Percentiles rank a stretch among this genome's conserved stretches.
Evolutionary conservation across 2,888 invertebrate species (phyloP).

Genomic region (Drosophila prolongata): DNA sequence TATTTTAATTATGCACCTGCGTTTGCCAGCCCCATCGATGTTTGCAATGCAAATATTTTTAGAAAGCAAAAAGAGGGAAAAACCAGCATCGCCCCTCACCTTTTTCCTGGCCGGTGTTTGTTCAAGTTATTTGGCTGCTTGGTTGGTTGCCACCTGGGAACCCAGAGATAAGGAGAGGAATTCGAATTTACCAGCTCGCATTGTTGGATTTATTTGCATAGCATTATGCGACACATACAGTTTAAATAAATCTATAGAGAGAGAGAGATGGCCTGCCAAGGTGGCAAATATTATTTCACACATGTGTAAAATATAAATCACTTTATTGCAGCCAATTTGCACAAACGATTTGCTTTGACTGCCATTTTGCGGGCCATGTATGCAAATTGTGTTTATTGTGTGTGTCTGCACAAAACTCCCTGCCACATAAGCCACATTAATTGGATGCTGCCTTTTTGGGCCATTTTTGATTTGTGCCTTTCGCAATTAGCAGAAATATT

Average conservation of each 20-base stretch:
- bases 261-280: conserved; percentile 14
- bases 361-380: conserved; percentile 35
- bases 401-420: conserved; percentile 19
- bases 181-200: conserved; percentile 32
- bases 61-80: conserved; percentile 50
- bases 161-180: conserved; percentile 22
- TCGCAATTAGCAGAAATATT: conserved; percentile 42
- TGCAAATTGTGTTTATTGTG: conserved; percentile 57
- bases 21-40: conserved; percentile 36
- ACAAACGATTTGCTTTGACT: conserved; percentile 70
- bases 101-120: conserved; percentile 49
- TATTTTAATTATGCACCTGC: conserved; percentile 74
- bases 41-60: conserved; percentile 72
- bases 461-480: conserved; percentile 46
- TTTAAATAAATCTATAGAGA: neutral
- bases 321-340: conserved; percentile 73
- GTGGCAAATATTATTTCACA: conserved; percentile 57
- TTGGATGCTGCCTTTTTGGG: conserved; percentile 28
- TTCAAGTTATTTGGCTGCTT: conserved; percentile 69
- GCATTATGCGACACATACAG: conserved; percentile 58
- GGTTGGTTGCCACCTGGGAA: conserved; percentile 62
- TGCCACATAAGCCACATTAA: conserved; percentile 45
- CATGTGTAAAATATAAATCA: conserved; percentile 73
- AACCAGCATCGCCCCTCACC: neutral
- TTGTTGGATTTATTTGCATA: conserved; percentile 65